phyloP scores from a whole-genome alignment of 2,888 invertebrate species.

The Acrobasis repandana region DNA sequence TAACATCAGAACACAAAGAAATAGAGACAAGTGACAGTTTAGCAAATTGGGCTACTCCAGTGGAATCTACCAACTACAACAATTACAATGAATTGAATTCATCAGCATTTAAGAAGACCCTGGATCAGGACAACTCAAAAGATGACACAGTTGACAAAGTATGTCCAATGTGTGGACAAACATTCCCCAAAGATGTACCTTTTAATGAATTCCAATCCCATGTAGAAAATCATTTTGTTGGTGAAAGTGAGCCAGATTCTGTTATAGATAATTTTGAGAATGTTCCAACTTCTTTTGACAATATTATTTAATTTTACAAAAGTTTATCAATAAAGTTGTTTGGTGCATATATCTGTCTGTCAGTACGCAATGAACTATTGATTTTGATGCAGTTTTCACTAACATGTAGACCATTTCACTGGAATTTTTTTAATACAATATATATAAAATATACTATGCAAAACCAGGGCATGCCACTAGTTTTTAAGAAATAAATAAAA shows the following conservation, averaged over 20 bases:
- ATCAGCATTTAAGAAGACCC: slow-evolving; percentile 54
- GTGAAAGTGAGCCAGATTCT: slow-evolving; percentile 80
- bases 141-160: slow-evolving; percentile 77
- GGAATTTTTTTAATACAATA: too few species aligned
- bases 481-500: background rate
- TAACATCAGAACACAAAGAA: slow-evolving; percentile 70
- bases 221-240: slow-evolving; percentile 89
- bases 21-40: slow-evolving; percentile 77
- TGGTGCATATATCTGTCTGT: too few species aligned
- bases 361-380: too few species aligned
- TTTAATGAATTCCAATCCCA: slow-evolving; percentile 88
- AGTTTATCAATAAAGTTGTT: too few species aligned
- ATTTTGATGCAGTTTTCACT: too few species aligned
- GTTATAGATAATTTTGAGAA: slow-evolving; percentile 80
- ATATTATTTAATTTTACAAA: slow-evolving; percentile 45
- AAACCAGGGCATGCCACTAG: too few species aligned
- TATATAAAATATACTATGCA: too few species aligned
- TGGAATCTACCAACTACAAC: slow-evolving; percentile 67
- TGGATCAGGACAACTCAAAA: slow-evolving; percentile 42
- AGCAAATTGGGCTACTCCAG: slow-evolving; percentile 73
- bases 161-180: slow-evolving; percentile 89
- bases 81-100: slow-evolving; percentile 62
- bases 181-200: slow-evolving; percentile 80
- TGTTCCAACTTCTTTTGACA: slow-evolving; percentile 68
- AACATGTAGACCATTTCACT: too few species aligned